Conservation (phyloP, 2,888 invertebrate genomes). For the Stictocephala bisonia region DNA sequence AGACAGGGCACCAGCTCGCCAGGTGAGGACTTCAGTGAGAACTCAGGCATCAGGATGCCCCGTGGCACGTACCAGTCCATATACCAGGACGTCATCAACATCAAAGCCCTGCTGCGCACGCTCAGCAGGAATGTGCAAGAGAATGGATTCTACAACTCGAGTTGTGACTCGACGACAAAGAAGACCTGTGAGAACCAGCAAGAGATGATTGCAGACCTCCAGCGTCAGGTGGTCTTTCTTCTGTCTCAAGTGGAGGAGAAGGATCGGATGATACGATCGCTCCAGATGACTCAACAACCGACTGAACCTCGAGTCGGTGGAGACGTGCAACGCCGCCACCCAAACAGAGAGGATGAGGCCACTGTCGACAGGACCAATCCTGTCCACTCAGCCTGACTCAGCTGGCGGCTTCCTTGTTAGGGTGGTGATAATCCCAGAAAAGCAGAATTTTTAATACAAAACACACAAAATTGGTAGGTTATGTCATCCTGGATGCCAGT, state of each 20-base stretch:
- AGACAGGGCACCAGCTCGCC: constrained; percentile 53
- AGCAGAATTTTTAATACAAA: no score
- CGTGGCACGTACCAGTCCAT: constrained; percentile 78
- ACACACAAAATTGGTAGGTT: no score
- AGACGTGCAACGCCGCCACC: constrained; percentile 83
- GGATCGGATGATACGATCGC: constrained; percentile 81
- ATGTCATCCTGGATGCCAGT: no score
- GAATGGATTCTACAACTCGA: constrained; percentile 74
- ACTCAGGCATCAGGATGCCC: constrained; percentile 71
- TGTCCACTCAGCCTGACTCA: constrained; percentile 66
- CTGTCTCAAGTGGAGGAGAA: constrained; percentile 88
- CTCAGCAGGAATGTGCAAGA: constrained; percentile 87
- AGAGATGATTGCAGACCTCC: constrained; percentile 80
- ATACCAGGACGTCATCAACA: constrained; percentile 86
- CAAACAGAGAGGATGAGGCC: constrained; percentile 83
- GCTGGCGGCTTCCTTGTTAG: constrained; percentile 70
- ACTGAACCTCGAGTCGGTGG: constrained; percentile 63
- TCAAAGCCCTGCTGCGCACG: constrained; percentile 86
- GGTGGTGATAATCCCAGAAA: constrained; percentile 65
- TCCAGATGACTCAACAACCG: constrained; percentile 79
- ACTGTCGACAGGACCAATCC: constrained; percentile 69
- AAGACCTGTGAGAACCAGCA: constrained; percentile 62
- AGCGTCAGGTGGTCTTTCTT: constrained; percentile 70
- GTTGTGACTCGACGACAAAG: constrained; percentile 64
- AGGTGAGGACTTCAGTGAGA: constrained; percentile 58